Evolutionary conservation across 2,113 vertebrate species (phyloP), one percentile per base, ranked within the genome.

Genomic region (Porphyrio hochstetteri): DNA sequence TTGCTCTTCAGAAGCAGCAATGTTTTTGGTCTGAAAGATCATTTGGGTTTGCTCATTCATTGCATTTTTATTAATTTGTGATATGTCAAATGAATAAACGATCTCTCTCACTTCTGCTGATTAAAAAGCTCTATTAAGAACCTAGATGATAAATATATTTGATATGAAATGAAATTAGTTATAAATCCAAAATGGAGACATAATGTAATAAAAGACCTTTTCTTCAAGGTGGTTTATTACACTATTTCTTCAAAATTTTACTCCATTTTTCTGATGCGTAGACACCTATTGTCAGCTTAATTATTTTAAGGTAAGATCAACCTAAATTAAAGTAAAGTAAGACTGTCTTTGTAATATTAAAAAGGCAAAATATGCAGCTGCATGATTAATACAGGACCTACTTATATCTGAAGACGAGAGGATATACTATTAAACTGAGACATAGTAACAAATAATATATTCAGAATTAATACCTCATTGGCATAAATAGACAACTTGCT

Each of bases 171-270:
- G 33, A 88, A 57, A 27, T 80, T 67, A 38, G 91, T 75, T 84
- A 93, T 96, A 97, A 97, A 95, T 96, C 75, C 16, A 92, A 94
- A 90, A 87, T 60, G 67, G 56, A 95, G 77, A 77, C 90, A 81
- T 79, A 84, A 90, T 64, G 74, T 77, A 85, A 93, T 89, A 95
- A 93, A 92, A 46, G 12, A 88, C 56, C 36, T 84, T 95, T 94
- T 83, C 80, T 77, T 96, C 59, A 81, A 35, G 61, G 48, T 48
- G 48, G 19, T 48, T 48, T 48, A 48, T 48, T 48, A 48, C 21
- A 48, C 21, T 48, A 48, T 95, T 94, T 85, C 80, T 77, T 96
- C 59, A 81, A 35, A 59, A 90, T 67, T 18, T 7, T 79, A 55
- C 52, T 68, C 55, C 31, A 79, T 69, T 94, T 96, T 96, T 96